Conservation (phyloP, 2,888 invertebrate genomes). For the Drosophila sordidula region DNA sequence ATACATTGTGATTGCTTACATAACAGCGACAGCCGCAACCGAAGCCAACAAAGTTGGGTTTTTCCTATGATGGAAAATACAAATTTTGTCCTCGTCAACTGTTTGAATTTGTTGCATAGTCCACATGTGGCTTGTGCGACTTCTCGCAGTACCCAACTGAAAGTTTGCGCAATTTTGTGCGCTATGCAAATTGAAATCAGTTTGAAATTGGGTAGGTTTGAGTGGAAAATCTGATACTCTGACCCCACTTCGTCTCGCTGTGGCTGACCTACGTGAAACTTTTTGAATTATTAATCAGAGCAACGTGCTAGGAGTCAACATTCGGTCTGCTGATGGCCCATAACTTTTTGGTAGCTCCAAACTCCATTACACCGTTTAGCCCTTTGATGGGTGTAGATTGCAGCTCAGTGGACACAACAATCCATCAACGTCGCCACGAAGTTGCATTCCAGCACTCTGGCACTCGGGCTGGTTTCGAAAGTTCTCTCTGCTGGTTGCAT, state of each 20-base stretch:
- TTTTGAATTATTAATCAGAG: constrained; percentile 55
- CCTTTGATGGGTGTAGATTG: constrained; percentile 17
- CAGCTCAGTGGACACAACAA: constrained; percentile 30
- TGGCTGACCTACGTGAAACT: constrained; percentile 32
- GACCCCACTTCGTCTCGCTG: not conserved
- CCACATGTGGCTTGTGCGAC: not conserved
- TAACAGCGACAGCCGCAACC: constrained; percentile 17
- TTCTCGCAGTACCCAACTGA: too few relatives aligned
- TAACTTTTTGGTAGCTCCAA: constrained; percentile 33
- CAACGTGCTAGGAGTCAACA: constrained; percentile 30
- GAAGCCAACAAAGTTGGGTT: constrained; percentile 15
- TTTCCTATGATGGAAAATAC: not conserved
- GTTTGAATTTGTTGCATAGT: not conserved
- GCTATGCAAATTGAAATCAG: not conserved
- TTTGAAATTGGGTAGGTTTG: too few relatives aligned
- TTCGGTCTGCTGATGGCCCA: constrained; percentile 4
- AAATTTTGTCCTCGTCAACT: constrained; percentile 8
- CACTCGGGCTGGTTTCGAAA: constrained; percentile 17
- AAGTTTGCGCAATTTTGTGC: not conserved
- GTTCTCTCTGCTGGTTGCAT: constrained; percentile 27
- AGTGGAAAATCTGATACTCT: not conserved
- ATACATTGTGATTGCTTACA: constrained; percentile 24
- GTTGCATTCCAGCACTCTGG: constrained; percentile 10
- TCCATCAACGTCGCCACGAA: constrained; percentile 47
- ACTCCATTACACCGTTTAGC: constrained; percentile 39